These are phyloP conservation scores for Drosophila gunungcola DNA, from an alignment of 1,140 invertebrate species.

Conservation along the genomic window DNA sequence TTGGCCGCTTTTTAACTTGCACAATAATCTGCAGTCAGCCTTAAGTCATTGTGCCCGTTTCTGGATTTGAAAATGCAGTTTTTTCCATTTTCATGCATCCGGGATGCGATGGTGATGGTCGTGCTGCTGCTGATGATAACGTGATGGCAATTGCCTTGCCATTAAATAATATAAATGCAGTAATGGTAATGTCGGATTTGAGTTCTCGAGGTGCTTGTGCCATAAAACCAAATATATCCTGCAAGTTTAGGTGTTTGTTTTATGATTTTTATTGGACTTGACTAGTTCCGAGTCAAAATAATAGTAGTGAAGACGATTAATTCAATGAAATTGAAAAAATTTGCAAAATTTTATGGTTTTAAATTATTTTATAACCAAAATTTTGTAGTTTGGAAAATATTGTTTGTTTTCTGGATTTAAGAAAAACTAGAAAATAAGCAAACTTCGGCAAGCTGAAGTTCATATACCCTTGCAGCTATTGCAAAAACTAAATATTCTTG, in stretches of 20 bases:
- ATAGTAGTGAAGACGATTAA: too few relatives aligned
- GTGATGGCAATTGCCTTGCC: slow-evolving; percentile 20
- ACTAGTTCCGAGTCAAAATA: not conserved
- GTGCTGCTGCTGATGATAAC: slow-evolving; percentile 17
- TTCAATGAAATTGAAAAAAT: too few relatives aligned
- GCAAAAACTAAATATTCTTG: too few relatives aligned
- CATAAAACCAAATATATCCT: slow-evolving; percentile 2
- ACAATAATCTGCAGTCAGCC: slow-evolving; percentile 45
- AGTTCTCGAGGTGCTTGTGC: slow-evolving; percentile 7
- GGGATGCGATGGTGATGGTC: slow-evolving; percentile 20
- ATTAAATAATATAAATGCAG: slow-evolving; percentile 18
- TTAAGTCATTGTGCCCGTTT: slow-evolving; percentile 71
- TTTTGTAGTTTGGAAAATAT: too few relatives aligned
- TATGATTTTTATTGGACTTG: slow-evolving; percentile 2
- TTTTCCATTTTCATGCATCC: slow-evolving; percentile 65
- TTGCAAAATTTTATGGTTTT: too few relatives aligned
- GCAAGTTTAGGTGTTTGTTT: slow-evolving; percentile 15
- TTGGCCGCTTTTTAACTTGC: slow-evolving; percentile 53
- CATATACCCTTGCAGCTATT: too few relatives aligned
- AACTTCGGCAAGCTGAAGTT: too few relatives aligned
- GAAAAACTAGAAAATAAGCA: too few relatives aligned
- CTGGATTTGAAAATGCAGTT: slow-evolving; percentile 66
- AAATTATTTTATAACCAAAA: too few relatives aligned
- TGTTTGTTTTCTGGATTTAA: too few relatives aligned
- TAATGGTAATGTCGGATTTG: slow-evolving; percentile 27